Percentiles rank a stretch among this genome's conserved stretches.
phyloP scores from a whole-genome alignment of 2,113 vertebrate genomes.

The Zosterops hypoxanthus region DNA sequence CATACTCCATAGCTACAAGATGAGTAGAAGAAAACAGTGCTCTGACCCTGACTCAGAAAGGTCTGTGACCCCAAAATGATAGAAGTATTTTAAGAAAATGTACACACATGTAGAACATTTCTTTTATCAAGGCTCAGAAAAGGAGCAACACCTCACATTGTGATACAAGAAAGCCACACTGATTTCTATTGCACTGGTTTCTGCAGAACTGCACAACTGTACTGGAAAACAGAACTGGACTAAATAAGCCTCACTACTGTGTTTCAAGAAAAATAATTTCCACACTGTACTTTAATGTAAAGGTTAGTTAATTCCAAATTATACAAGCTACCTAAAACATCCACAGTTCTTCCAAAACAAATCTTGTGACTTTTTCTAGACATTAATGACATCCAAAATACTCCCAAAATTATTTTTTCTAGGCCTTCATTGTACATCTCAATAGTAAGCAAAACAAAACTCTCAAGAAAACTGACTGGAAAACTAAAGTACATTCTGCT shows the following conservation, averaged over 20 bases:
- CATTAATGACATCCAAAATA: not conserved
- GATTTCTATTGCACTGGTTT: not conserved
- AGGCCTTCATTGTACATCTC: not conserved
- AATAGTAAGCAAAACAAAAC: not conserved
- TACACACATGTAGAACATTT: not conserved
- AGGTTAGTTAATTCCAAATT: not conserved
- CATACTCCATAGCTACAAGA: not conserved
- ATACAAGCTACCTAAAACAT: not conserved
- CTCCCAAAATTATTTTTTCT: not conserved
- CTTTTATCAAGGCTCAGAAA: not conserved
- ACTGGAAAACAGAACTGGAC: not conserved
- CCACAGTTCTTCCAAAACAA: not conserved
- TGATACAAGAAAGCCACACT: not conserved
- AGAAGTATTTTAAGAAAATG: not conserved
- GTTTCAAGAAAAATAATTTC: not conserved
- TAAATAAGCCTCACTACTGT: not conserved
- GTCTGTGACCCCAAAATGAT: not conserved
- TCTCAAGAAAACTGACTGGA: not conserved
- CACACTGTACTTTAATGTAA: not conserved
- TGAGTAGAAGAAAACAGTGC: not conserved
- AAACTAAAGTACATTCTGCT: not conserved
- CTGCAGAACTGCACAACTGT: not conserved
- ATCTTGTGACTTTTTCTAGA: not conserved
- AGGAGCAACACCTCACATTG: not conserved
- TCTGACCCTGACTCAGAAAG: not conserved